Evolutionary conservation across 2,797 vertebrate species (phyloP).

Genomic region (Lacerta bilineata): DNA sequence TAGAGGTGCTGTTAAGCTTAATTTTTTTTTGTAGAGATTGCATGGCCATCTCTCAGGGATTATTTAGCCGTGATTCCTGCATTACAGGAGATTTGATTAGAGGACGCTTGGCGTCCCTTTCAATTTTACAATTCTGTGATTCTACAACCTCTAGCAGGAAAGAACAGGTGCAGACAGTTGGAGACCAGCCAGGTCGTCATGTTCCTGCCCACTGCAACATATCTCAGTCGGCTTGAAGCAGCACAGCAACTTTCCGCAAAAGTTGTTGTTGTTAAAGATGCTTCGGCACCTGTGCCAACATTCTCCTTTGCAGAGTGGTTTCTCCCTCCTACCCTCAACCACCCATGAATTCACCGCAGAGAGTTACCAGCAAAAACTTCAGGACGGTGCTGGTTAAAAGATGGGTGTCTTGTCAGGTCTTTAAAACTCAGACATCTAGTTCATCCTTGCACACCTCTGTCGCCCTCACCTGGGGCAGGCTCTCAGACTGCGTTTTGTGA

Average conservation of each 20-base stretch:
- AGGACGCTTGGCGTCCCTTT: too few species aligned
- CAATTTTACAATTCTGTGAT: too few species aligned
- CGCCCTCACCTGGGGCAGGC: too few species aligned
- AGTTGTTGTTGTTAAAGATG: background rate
- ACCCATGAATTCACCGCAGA: background rate
- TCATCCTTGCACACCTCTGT: too few species aligned
- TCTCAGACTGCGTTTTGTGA: background rate
- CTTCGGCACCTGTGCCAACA: background rate
- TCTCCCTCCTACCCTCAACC: background rate
- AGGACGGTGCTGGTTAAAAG: background rate
- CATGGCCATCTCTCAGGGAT: too few species aligned
- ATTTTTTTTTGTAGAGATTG: too few species aligned
- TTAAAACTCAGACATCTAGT: background rate
- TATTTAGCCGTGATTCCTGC: too few species aligned
- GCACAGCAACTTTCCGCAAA: background rate
- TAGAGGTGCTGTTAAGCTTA: background rate
- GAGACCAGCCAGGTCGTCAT: background rate
- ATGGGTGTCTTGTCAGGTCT: background rate
- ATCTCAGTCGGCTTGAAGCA: background rate
- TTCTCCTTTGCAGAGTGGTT: background rate
- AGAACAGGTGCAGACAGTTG: background rate
- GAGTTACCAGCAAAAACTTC: background rate
- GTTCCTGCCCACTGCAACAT: background rate
- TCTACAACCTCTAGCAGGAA: background rate
- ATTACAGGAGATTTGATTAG: too few species aligned